Percentiles rank a stretch among this genome's conserved stretches.
Evolutionary conservation across 2,888 invertebrate genomes (phyloP).

Genomic region (Eurytoma californica): DNA sequence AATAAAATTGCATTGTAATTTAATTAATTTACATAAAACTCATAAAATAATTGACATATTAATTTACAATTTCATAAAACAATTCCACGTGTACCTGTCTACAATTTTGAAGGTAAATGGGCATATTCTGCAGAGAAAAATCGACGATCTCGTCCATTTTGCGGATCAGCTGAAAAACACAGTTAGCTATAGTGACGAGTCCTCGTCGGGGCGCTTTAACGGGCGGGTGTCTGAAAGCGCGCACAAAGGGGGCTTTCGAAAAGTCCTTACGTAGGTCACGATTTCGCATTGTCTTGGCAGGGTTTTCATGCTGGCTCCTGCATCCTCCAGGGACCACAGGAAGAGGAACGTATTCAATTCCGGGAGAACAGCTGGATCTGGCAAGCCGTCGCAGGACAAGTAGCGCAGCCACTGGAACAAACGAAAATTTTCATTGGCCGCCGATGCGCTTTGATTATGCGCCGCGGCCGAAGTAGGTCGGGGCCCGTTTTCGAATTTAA

Average conservation of each 20-base stretch:
- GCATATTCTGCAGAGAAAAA: slow-evolving; percentile 73
- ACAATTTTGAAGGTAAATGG: slow-evolving; percentile 74
- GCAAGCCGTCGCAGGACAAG: slow-evolving; percentile 79
- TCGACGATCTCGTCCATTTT: slow-evolving; percentile 77
- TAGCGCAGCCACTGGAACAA: slow-evolving; percentile 78
- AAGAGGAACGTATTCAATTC: slow-evolving; percentile 80
- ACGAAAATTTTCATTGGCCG: slow-evolving; percentile 3
- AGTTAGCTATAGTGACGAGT: too few relatives aligned
- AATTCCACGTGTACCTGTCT: slow-evolving; percentile 73
- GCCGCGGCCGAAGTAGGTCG: too few relatives aligned
- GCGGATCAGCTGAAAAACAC: slow-evolving; percentile 75
- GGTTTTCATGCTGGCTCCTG: slow-evolving; percentile 74
- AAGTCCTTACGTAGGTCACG: slow-evolving; percentile 58
- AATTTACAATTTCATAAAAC: too few relatives aligned
- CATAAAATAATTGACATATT: too few relatives aligned
- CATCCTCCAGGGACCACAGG: slow-evolving; percentile 75
- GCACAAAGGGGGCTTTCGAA: not conserved
- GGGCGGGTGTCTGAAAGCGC: not conserved
- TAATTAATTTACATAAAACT: too few relatives aligned
- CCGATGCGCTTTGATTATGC: too few relatives aligned
- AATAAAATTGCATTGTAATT: too few relatives aligned
- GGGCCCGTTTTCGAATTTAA: too few relatives aligned
- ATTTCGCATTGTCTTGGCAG: slow-evolving; percentile 76
- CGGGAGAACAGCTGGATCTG: slow-evolving; percentile 78
- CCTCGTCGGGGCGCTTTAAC: too few relatives aligned